Evolutionary conservation across 2,888 invertebrate genomes (phyloP).

Genomic region (Acanthosepion esculentum): DNA sequence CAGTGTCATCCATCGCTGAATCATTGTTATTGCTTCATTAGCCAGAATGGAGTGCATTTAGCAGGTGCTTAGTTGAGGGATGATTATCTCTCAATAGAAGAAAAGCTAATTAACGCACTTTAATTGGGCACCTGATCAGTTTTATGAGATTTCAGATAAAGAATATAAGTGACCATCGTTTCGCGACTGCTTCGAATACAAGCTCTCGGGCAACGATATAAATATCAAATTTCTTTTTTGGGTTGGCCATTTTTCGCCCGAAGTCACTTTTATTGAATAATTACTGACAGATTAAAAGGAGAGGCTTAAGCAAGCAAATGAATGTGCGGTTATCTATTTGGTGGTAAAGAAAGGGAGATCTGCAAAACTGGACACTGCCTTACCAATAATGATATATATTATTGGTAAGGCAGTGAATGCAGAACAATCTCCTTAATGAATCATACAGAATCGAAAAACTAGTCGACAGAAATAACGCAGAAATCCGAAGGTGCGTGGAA

Average conservation of each 20-base stretch:
- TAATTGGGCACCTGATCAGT: conserved; percentile 3
- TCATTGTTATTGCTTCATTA: conserved; percentile 11
- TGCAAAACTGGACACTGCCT: too few species aligned
- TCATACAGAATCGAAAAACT: too few species aligned
- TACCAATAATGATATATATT: too few species aligned
- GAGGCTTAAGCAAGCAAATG: too few species aligned
- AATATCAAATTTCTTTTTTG: background rate
- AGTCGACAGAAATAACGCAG: too few species aligned
- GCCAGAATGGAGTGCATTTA: conserved; percentile 15
- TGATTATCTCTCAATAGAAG: background rate
- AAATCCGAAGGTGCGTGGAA: too few species aligned
- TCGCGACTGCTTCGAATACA: background rate
- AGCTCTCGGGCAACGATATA: background rate
- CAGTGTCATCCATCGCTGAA: background rate
- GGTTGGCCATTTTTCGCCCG: background rate
- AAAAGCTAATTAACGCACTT: conserved; percentile 33
- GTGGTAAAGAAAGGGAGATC: too few species aligned
- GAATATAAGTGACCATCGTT: background rate
- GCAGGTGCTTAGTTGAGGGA: background rate
- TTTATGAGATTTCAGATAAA: background rate
- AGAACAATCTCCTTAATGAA: too few species aligned
- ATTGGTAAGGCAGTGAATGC: too few species aligned
- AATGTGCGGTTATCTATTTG: too few species aligned
- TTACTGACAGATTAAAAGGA: too few species aligned
- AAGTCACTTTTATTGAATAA: background rate